Evolutionary conservation across 2,113 vertebrate genomes (phyloP).

Genomic region (Semicossyphus pulcher): DNA sequence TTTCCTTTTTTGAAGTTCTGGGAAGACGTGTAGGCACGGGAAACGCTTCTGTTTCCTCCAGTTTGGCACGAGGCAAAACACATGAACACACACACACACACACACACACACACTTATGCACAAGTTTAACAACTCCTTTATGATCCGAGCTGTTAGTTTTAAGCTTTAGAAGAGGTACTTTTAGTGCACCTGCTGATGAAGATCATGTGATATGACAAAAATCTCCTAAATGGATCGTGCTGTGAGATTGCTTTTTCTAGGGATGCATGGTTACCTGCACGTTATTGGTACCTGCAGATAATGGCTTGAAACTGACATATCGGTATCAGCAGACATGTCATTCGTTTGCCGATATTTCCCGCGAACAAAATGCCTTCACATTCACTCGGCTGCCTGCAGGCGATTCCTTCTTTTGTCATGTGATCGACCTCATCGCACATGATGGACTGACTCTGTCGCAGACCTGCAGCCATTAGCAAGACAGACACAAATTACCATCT

Average conservation of each 20-base stretch:
- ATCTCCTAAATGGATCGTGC: background rate
- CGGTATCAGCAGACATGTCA: too few species aligned
- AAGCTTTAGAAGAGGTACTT: background rate
- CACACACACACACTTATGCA: background rate
- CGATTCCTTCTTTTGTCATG: slow-evolving; percentile 18
- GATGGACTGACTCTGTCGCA: slow-evolving; percentile 19
- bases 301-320: too few species aligned
- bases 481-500: slow-evolving; percentile 18
- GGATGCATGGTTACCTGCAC: too few species aligned
- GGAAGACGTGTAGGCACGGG: slow-evolving; percentile 9
- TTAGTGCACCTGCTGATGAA: background rate
- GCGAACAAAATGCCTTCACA: too few species aligned
- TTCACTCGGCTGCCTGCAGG: too few species aligned
- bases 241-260: background rate
- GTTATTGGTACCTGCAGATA: too few species aligned
- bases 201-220: background rate
- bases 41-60: slow-evolving; percentile 35
- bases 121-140: background rate
- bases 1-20: slow-evolving; percentile 49
- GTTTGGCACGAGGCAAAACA: background rate
- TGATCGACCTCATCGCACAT: slow-evolving; percentile 23
- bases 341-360: too few species aligned
- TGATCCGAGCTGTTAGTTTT: background rate
- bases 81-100: background rate
- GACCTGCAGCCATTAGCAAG: background rate